Conservation (phyloP, 1,140 invertebrate species). For the Bombus turneri region DNA sequence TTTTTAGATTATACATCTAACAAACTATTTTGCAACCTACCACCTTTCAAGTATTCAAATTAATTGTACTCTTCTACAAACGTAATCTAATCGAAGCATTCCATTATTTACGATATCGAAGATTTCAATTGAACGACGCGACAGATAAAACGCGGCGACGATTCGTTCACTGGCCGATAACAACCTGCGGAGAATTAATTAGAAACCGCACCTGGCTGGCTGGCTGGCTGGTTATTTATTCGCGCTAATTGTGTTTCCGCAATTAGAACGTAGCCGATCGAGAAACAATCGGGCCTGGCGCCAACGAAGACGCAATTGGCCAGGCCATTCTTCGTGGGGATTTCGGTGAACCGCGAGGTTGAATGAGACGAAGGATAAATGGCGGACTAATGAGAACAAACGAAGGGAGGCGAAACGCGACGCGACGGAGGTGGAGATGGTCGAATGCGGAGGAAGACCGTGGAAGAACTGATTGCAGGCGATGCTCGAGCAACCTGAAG, state of each 20-base stretch:
- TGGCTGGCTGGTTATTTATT: conserved; percentile 5
- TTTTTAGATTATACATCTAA: too few species aligned
- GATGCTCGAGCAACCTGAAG: conserved; percentile 49
- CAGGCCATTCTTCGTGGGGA: not conserved
- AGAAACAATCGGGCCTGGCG: not conserved
- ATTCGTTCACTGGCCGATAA: conserved; percentile 16
- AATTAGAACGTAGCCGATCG: conserved; percentile 34
- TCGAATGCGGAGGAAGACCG: conserved; percentile 35
- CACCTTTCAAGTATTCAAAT: too few species aligned
- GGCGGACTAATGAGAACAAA: conserved; percentile 49
- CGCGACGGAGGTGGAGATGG: not conserved
- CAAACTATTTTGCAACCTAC: too few species aligned
- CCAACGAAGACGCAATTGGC: conserved; percentile 12
- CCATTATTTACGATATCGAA: too few species aligned
- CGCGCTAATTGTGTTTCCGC: conserved; percentile 35
- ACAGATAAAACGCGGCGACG: not conserved
- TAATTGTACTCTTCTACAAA: too few species aligned
- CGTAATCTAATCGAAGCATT: not conserved
- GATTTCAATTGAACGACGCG: not conserved
- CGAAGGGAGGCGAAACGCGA: not conserved
- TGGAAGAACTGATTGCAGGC: conserved; percentile 41
- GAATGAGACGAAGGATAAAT: conserved; percentile 41
- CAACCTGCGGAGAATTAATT: conserved; percentile 29
- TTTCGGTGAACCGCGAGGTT: conserved; percentile 1
- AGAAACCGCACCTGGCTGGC: not conserved